Evolutionary conservation across 2,113 vertebrate species (phyloP).

Genomic region (Bujurquina vittata): DNA sequence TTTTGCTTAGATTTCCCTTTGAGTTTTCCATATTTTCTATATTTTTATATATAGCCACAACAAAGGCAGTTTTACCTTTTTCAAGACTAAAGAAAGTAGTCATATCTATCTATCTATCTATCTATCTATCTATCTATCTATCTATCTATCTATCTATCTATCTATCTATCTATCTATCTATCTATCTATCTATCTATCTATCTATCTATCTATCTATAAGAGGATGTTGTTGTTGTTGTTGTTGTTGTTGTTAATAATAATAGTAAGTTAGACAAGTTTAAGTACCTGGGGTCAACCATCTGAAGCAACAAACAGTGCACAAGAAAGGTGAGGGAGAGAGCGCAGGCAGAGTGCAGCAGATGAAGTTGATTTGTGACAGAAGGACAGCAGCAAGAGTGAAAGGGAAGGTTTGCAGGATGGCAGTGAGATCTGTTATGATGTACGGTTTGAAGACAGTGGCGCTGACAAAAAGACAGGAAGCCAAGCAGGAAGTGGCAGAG

Average conservation of each 20-base stretch:
- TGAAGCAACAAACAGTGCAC: background rate
- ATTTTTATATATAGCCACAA: background rate
- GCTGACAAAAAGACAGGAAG: background rate
- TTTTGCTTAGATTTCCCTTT: constrained; percentile 14
- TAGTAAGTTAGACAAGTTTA: background rate
- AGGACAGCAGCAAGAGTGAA: background rate
- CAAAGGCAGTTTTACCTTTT: background rate
- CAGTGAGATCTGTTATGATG: background rate
- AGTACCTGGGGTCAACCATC: background rate
- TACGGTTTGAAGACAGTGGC: background rate
- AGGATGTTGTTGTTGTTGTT: no score
- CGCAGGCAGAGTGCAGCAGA: background rate
- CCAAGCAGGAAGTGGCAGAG: background rate
- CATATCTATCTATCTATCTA: background rate
- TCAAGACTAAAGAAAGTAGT: background rate
- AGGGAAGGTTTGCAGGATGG: background rate
- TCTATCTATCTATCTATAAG: background rate
- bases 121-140: background rate
- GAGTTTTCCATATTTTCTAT: background rate
- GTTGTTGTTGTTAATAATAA: background rate
- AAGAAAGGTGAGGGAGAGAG: background rate
- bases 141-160: background rate
- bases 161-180: background rate
- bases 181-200: background rate
- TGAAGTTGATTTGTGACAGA: background rate